Conservation (phyloP, 2,888 invertebrate genomes). For the Thalpophila matura region DNA sequence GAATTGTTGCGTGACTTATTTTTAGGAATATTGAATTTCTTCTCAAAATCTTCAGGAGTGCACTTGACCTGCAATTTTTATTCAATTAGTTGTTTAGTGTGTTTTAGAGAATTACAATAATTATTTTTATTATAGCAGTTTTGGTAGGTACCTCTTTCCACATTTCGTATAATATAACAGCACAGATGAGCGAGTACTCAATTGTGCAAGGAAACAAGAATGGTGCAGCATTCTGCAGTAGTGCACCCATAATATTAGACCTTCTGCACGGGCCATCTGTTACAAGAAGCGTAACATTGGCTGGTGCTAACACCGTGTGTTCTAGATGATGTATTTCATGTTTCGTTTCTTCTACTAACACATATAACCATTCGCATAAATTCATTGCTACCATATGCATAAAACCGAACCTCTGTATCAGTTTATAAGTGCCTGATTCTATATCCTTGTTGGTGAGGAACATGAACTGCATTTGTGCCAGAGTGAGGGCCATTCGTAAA, state of each 20-base stretch:
- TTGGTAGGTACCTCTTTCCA: slow-evolving; percentile 94
- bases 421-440: slow-evolving; percentile 92
- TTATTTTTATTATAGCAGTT: not conserved
- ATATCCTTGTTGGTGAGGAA: slow-evolving; percentile 96
- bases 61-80: slow-evolving; percentile 82
- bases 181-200: slow-evolving; percentile 97
- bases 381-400: slow-evolving; percentile 99
- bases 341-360: slow-evolving; percentile 96
- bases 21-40: slow-evolving; percentile 79
- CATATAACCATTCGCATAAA: slow-evolving; percentile 97
- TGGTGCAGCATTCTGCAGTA: slow-evolving; percentile 93
- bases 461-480: slow-evolving; percentile 98
- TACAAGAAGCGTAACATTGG: slow-evolving; percentile 66
- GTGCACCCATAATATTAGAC: slow-evolving; percentile 93
- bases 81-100: not conserved
- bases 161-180: slow-evolving; percentile 97
- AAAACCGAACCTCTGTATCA: slow-evolving; percentile 96
- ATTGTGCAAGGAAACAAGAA: slow-evolving; percentile 97
- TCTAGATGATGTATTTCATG: slow-evolving; percentile 95
- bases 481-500: slow-evolving; percentile 95
- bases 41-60: slow-evolving; percentile 87
- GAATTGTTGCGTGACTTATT: slow-evolving; percentile 87
- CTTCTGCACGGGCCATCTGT: slow-evolving; percentile 87
- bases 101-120: not conserved
- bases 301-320: slow-evolving; percentile 74